These are phyloP conservation scores for Mesocricetus auratus DNA, from an alignment of 2,113 vertebrate genomes.

Conservation along the genomic window DNA sequence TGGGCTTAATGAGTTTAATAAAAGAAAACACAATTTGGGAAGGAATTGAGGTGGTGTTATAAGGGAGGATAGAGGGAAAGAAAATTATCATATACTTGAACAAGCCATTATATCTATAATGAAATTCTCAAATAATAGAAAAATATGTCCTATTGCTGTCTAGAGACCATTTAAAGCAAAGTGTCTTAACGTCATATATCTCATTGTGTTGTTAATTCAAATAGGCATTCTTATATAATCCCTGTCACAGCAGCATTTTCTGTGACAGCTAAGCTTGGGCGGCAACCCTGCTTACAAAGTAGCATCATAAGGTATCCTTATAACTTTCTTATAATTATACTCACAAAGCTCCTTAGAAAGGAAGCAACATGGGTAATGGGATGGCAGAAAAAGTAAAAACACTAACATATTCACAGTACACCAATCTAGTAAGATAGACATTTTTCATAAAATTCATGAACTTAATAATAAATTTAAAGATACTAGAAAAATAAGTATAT, in stretches of 20 bases:
- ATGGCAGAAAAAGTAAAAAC: background rate
- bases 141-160: background rate
- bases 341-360: background rate
- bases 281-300: background rate
- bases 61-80: background rate
- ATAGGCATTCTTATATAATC: background rate
- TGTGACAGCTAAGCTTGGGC: background rate
- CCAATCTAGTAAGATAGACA: background rate
- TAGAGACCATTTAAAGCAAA: background rate
- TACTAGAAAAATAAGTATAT: background rate
- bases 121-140: background rate
- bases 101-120: background rate
- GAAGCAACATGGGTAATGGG: background rate
- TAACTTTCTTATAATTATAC: slow-evolving; percentile 4
- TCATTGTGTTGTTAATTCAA: background rate
- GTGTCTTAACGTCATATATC: background rate
- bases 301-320: background rate
- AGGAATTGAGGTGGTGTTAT: background rate
- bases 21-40: background rate
- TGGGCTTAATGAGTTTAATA: background rate
- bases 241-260: background rate
- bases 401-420: slow-evolving; percentile 17
- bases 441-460: slow-evolving; percentile 31
- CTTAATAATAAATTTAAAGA: background rate
- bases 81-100: background rate